Conservation (phyloP, 64 coral and sea anemone genomes). For the Porites australiensis region DNA sequence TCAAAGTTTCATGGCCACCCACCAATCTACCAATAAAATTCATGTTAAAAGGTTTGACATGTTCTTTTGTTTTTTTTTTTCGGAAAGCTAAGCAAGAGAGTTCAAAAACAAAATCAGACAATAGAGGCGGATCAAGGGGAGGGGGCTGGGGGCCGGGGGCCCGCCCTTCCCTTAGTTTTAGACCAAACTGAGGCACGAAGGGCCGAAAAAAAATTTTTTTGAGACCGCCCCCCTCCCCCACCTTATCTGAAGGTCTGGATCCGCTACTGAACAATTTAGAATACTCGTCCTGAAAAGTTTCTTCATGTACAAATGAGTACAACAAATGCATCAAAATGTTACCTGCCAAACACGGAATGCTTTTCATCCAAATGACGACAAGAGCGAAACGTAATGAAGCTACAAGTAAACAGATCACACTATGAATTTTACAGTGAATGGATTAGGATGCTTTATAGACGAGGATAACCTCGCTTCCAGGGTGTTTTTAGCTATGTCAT, state of each 20-base stretch:
- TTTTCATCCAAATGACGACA: constrained; percentile 92
- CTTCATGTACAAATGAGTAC: neutral
- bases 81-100: neutral
- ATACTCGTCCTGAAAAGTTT: too few relatives aligned
- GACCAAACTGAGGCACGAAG: too few relatives aligned
- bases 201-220: too few relatives aligned
- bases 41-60: neutral
- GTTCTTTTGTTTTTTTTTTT: neutral
- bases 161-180: too few relatives aligned
- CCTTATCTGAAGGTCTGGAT: too few relatives aligned
- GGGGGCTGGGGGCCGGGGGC: too few relatives aligned
- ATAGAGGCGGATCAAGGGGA: too few relatives aligned
- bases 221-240: too few relatives aligned
- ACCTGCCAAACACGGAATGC: constrained; percentile 89
- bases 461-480: too few relatives aligned
- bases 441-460: neutral
- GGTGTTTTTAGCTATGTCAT: too few relatives aligned
- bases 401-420: constrained; percentile 21
- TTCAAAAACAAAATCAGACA: too few relatives aligned
- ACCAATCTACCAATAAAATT: constrained; percentile 74
- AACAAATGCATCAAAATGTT: neutral
- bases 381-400: constrained; percentile 87
- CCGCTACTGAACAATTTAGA: too few relatives aligned
- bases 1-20: constrained; percentile 93
- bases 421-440: neutral